Percentiles rank a stretch among this genome's conserved stretches.
Evolutionary conservation across 2,797 vertebrate genomes (phyloP).

Genomic region (Sebastes trivittatus): DNA sequence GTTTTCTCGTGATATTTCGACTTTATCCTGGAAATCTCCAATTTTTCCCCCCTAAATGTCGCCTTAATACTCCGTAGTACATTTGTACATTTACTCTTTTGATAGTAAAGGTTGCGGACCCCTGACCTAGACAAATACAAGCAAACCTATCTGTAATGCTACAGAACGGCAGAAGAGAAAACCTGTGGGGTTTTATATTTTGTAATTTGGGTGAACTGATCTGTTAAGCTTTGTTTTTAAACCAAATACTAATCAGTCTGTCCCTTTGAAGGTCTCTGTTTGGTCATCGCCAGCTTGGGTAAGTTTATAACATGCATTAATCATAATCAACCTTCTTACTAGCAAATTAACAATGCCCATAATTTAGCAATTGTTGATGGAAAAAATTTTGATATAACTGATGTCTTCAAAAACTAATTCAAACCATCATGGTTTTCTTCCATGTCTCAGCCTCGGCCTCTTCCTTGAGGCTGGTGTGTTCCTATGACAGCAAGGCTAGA

Average conservation of each 20-base stretch:
- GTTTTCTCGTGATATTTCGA: no score
- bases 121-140: no score
- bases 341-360: no score
- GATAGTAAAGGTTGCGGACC: no score
- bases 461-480: constrained; percentile 78
- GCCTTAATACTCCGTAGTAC: no score
- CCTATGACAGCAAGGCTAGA: constrained; percentile 81
- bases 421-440: neutral
- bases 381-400: neutral
- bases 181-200: neutral
- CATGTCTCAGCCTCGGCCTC: constrained; percentile 44
- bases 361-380: neutral
- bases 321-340: neutral
- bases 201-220: neutral
- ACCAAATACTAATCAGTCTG: neutral
- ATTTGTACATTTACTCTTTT: no score
- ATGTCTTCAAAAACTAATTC: neutral
- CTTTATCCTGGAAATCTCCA: no score
- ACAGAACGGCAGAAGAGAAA: neutral
- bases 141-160: neutral
- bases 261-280: constrained; percentile 46
- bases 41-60: no score
- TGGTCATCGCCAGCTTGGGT: constrained; percentile 43
- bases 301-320: neutral
- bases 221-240: neutral